Evolutionary conservation across 2,113 vertebrate species (phyloP).

Genomic region (Henicopernis longicauda): DNA sequence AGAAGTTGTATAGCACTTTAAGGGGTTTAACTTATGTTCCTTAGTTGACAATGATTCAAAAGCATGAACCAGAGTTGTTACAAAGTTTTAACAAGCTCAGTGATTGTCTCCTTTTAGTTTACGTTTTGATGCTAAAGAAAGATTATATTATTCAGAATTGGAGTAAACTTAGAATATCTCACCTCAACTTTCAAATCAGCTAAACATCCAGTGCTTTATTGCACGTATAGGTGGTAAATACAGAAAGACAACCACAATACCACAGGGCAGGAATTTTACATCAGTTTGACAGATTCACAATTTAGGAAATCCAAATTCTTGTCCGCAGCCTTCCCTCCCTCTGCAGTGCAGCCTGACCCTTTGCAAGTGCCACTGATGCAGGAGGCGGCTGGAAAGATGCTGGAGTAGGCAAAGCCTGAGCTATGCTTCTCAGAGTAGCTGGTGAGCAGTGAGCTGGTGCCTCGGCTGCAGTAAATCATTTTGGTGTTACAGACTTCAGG

Average conservation of each 20-base stretch:
- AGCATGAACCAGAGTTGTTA: not conserved
- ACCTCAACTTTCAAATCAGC: not conserved
- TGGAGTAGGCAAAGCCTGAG: not conserved
- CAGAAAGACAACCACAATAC: not conserved
- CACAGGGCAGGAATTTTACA: not conserved
- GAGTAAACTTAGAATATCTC: not conserved
- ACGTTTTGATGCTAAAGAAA: not conserved
- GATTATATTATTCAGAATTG: not conserved
- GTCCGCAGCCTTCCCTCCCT: not conserved
- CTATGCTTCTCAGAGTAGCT: not conserved
- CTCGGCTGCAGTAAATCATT: not conserved
- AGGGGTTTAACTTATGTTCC: conserved; percentile 16
- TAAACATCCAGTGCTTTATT: not conserved
- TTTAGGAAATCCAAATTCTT: not conserved
- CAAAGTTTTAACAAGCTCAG: conserved; percentile 15
- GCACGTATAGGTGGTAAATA: not conserved
- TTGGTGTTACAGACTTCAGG: not conserved
- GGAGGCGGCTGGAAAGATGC: not conserved
- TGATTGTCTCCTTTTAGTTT: not conserved
- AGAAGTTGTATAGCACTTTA: not conserved
- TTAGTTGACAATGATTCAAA: not conserved
- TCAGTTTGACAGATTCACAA: not conserved
- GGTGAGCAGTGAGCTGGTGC: not conserved
- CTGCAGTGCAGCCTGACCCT: not conserved
- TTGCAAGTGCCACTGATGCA: not conserved